Base-by-base conservation (phyloP, 2,797 vertebrate genomes). In the Botia almorhae region DNA sequence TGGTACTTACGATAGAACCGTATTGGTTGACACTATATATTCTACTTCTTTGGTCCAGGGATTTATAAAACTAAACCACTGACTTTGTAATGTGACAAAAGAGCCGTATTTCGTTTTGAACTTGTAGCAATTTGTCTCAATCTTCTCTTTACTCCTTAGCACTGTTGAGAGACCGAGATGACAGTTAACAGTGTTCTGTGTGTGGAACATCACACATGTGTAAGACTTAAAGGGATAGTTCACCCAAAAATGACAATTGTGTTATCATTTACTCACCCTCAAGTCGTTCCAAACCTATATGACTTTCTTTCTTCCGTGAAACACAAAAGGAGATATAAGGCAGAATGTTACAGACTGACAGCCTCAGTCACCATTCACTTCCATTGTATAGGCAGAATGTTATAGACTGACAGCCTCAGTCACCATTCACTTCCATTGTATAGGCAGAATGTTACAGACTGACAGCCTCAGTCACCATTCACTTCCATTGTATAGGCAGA, bases 21-120 rank as follows among this genome's bases (percentile, higher is more conserved):
- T 98, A 89, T 98, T 98, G 80, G 96, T 95, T 85, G 97, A 98
- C 76, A 98, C 97, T 71, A 98, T 97, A 89, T 97, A 99, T 88
- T 98, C 97, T 88, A 98, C 94, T 92, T 98, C 96, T 96, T 97
- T 98, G 94, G 96, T 99, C 97, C 97, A 99, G 1, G 97, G 97
- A 90, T 98, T 99, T 85, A 96, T 94, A 94, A 99, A 99, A 94
- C 97, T 97, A 94, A 98, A 97, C 97, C 96, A 98, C 88, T 96
- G 96, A 91, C 97, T 98, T 92, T 93, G 95, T 82, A 99, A 93
- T 72, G 95, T 96, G 87, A 98, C 91, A 36, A 98, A 99, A 69
- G 95, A 96, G 23, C 96, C 96, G 23, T 95, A 92, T 94, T 97
- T 98, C 2, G 92, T 95, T 95, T 95, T 96, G 89, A 99, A 99